Conservation (phyloP, 2,797 vertebrate species). For the Adrianichthys oophorus region DNA sequence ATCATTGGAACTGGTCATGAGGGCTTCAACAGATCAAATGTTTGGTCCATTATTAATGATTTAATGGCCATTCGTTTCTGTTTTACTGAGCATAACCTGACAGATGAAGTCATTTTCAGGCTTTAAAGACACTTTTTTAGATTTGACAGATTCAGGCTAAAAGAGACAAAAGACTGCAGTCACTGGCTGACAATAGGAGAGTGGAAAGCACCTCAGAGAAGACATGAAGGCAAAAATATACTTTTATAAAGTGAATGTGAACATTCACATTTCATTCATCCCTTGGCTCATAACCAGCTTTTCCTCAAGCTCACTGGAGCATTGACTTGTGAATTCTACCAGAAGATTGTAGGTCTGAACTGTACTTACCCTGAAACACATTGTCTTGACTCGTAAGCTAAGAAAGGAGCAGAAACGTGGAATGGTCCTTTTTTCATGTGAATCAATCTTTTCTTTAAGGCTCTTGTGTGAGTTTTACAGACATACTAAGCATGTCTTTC, state of each 20-base stretch:
- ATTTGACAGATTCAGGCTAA: slow-evolving; percentile 14
- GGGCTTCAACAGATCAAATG: neutral
- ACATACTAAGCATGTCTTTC: no score
- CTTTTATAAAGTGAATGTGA: slow-evolving; percentile 9
- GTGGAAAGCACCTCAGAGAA: neutral
- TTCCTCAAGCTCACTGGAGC: neutral
- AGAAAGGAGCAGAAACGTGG: no score
- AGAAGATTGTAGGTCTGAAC: neutral
- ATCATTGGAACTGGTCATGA: neutral
- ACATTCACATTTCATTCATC: neutral
- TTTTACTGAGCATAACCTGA: neutral
- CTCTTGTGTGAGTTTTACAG: no score
- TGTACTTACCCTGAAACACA: neutral
- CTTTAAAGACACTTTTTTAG: neutral
- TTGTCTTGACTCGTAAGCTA: no score
- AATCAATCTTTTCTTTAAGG: no score
- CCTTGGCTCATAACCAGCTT: neutral
- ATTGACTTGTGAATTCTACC: slow-evolving; percentile 3
- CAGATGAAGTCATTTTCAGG: neutral
- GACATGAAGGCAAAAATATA: neutral
- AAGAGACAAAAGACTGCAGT: slow-evolving; percentile 5
- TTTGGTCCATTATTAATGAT: neutral
- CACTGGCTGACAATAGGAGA: slow-evolving; percentile 1
- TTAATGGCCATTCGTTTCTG: neutral
- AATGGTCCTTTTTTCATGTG: no score